phyloP scores from a whole-genome alignment of 2,113 vertebrate genomes.

The Microcebus murinus region DNA sequence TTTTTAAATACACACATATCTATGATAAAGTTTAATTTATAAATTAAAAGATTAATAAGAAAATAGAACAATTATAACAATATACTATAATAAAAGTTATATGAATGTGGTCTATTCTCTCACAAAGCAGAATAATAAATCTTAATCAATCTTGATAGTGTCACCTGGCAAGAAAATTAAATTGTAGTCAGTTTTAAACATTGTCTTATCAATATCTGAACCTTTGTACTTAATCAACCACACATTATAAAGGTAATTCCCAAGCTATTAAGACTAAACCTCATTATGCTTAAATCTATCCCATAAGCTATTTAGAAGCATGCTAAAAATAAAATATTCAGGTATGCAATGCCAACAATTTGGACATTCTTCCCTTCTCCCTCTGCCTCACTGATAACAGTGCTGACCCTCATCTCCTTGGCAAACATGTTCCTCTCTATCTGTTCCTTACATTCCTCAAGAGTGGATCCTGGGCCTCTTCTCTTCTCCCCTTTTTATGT shows the following conservation, averaged over 20 bases:
- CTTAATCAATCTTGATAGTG: not conserved
- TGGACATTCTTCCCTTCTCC: not conserved
- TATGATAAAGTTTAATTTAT: not conserved
- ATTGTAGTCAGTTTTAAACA: not conserved
- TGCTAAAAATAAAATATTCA: slow-evolving; percentile 18
- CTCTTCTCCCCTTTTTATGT: not conserved
- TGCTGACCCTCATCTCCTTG: not conserved
- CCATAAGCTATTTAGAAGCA: not conserved
- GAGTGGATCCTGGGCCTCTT: not conserved
- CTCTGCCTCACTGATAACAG: not conserved
- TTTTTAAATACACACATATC: not conserved
- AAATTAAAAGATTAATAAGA: not conserved
- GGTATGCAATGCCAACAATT: not conserved
- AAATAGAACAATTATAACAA: not conserved
- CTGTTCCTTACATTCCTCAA: not conserved
- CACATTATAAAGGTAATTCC: slow-evolving; percentile 23
- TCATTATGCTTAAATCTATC: slow-evolving; percentile 7
- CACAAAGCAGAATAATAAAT: not conserved
- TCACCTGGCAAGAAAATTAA: slow-evolving; percentile 45
- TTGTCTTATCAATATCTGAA: not conserved
- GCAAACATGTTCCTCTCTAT: not conserved
- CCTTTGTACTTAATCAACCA: not conserved
- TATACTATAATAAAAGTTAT: not conserved
- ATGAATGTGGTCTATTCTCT: not conserved
- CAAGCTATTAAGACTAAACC: slow-evolving; percentile 41